A percentile compares a stretch with the other conserved stretches of the same genome.
Conservation (phyloP, 2,113 vertebrate species). For the Peromyscus leucopus region DNA sequence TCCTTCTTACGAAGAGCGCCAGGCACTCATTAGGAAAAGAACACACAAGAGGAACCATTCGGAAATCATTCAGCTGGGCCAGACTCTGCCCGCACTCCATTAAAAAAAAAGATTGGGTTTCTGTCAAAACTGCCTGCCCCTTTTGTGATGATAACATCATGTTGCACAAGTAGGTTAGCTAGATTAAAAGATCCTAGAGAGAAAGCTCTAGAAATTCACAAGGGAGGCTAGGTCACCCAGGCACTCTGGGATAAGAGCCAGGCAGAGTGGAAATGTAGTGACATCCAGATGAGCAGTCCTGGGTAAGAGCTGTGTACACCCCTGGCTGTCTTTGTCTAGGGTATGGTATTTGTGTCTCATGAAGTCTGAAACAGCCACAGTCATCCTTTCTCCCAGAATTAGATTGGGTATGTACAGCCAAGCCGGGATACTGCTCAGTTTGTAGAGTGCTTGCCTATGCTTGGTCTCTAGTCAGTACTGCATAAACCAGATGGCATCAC, state of each 20-base stretch:
- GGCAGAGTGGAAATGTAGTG: not conserved
- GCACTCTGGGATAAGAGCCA: not conserved
- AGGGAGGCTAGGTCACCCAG: not conserved
- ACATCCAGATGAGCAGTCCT: not conserved
- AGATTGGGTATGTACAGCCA: not conserved
- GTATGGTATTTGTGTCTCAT: not conserved
- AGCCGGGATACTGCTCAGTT: not conserved
- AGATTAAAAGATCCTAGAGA: not conserved
- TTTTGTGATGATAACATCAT: not conserved
- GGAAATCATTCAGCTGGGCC: constrained; percentile 12
- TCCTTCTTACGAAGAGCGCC: constrained; percentile 63
- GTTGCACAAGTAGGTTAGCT: not conserved
- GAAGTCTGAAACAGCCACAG: not conserved
- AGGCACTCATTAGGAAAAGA: constrained; percentile 70
- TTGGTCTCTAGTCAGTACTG: not conserved
- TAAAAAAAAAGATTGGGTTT: not conserved
- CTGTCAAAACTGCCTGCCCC: constrained; percentile 40
- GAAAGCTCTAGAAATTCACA: constrained; percentile 6
- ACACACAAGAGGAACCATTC: constrained; percentile 34
- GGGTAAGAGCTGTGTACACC: no score
- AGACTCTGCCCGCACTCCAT: not conserved
- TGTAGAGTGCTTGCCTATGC: not conserved
- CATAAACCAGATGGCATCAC: not conserved
- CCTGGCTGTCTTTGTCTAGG: not conserved
- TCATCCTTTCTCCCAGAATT: not conserved